Conservation (phyloP, 2,797 vertebrate genomes). For the Argyrosomus regius region DNA sequence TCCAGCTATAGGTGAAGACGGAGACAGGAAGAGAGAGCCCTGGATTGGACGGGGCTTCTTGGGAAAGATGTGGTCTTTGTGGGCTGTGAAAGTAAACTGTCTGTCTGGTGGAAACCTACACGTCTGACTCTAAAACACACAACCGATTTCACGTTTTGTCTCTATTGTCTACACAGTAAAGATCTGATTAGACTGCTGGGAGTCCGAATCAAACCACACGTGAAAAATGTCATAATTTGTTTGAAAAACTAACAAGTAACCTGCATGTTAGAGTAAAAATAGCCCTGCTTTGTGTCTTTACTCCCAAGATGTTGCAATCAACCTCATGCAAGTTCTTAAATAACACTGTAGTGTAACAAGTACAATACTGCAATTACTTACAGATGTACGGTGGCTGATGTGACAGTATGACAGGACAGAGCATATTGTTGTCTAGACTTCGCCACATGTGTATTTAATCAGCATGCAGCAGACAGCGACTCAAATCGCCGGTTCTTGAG, state of each 20-base stretch:
- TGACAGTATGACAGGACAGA: background rate
- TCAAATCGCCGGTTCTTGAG: conserved; percentile 7
- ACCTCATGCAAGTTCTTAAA: background rate
- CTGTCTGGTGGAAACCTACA: conserved; percentile 67
- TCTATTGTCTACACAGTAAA: conserved; percentile 13
- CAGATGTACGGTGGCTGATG: conserved; percentile 9
- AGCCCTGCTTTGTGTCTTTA: background rate
- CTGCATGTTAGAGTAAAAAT: background rate
- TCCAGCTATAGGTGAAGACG: conserved; percentile 43
- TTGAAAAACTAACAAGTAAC: background rate
- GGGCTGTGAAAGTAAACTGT: conserved; percentile 70
- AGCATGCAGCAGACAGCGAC: conserved; percentile 27
- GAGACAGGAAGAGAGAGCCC: conserved; percentile 1
- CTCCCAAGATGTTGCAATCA: background rate
- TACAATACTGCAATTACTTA: conserved; percentile 4
- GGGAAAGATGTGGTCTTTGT: conserved; percentile 43
- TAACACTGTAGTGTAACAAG: background rate
- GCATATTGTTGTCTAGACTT: conserved; percentile 41
- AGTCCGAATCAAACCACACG: background rate
- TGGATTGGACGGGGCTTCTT: background rate
- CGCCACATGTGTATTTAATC: conserved; percentile 41
- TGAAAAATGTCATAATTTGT: background rate
- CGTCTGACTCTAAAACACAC: conserved; percentile 40
- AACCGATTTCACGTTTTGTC: background rate
- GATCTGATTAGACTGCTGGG: background rate